A percentile compares a stretch with the other conserved stretches of the same genome.
Conservation (phyloP, 2,797 vertebrate species). For the Sebastes steindachneri region DNA sequence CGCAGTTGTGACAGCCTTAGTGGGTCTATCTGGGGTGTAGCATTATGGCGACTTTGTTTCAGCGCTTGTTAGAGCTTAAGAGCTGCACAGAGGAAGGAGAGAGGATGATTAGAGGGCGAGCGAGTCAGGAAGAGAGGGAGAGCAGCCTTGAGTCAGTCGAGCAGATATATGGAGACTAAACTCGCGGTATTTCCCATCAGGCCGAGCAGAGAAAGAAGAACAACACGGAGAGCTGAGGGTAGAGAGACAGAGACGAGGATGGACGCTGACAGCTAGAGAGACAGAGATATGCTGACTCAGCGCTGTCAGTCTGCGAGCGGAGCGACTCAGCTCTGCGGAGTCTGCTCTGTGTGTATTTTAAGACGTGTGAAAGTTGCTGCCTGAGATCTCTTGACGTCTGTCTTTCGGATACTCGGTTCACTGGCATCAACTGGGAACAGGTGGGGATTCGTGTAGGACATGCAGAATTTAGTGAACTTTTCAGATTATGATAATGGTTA, state of each 20-base stretch:
- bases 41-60: neutral
- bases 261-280: slow-evolving; percentile 50
- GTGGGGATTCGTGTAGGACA: neutral
- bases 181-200: slow-evolving; percentile 33
- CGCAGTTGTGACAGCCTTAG: neutral
- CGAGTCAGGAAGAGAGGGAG: slow-evolving; percentile 4
- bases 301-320: slow-evolving; percentile 10
- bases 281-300: slow-evolving; percentile 52
- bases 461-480: neutral
- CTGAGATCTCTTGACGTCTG: slow-evolving; percentile 21
- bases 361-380: slow-evolving; percentile 36
- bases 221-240: neutral
- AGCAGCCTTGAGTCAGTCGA: slow-evolving; percentile 3
- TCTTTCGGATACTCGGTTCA: neutral
- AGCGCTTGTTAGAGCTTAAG: neutral
- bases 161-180: slow-evolving; percentile 14
- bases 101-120: neutral
- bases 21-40: neutral
- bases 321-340: neutral
- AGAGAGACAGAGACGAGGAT: slow-evolving; percentile 46
- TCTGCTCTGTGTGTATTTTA: slow-evolving; percentile 6
- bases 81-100: neutral
- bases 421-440: neutral
- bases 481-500: neutral
- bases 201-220: slow-evolving; percentile 7